Evolutionary conservation across 2,113 vertebrate genomes (phyloP).

Genomic region (Microtus montanus): DNA sequence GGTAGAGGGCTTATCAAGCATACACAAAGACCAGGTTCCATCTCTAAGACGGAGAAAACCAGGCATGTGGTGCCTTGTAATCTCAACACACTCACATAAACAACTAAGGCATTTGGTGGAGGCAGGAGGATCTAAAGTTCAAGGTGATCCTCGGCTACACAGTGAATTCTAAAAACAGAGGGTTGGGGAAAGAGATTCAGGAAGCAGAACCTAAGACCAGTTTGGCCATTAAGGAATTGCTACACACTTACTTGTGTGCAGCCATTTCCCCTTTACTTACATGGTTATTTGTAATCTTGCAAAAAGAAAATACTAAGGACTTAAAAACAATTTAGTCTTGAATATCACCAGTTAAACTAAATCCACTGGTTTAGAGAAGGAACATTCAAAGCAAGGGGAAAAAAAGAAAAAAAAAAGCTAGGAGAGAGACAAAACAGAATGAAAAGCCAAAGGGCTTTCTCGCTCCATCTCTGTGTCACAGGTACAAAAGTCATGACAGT

Average conservation of each 20-base stretch:
- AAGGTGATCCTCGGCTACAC: background rate
- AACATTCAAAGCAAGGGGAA: background rate
- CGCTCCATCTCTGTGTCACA: background rate
- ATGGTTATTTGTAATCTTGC: conserved; percentile 15
- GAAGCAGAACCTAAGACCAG: background rate
- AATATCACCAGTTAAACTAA: conserved; percentile 35
- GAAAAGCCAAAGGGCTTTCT: background rate
- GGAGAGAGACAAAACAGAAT: background rate
- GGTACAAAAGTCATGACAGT: background rate
- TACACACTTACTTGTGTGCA: background rate
- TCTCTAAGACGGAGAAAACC: background rate
- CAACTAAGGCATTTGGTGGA: too few species aligned
- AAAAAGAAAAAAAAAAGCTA: background rate
- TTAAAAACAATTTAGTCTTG: conserved; percentile 50
- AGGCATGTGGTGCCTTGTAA: background rate
- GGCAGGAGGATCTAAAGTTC: background rate
- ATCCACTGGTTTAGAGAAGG: conserved; percentile 14
- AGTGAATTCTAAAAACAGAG: background rate
- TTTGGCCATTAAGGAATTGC: background rate
- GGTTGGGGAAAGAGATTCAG: background rate
- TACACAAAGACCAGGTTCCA: background rate
- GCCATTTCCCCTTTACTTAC: background rate
- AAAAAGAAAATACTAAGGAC: conserved; percentile 13
- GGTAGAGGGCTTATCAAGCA: background rate
- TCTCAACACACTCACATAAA: background rate